These are phyloP conservation scores for Rhyacichthys aspro DNA, from an alignment of 2,797 vertebrate species.

Conservation along the genomic window DNA sequence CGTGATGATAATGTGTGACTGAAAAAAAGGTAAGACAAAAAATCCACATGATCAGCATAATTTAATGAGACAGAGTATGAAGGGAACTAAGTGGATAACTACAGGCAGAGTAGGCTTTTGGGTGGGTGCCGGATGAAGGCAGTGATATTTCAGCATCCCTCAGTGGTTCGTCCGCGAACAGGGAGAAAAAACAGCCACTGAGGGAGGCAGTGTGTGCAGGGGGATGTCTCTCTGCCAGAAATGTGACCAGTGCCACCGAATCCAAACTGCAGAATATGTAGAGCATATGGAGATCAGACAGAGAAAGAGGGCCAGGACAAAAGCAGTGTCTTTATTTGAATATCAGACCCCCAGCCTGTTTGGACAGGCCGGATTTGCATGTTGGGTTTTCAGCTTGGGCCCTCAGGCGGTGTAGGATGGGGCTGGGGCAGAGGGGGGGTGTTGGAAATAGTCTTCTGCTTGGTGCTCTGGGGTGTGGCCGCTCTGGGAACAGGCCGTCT, in stretches of 20 bases:
- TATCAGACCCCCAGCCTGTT: constrained; percentile 64
- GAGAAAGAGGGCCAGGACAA: constrained; percentile 40
- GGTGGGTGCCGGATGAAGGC: constrained; percentile 63
- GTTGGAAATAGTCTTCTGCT: constrained; percentile 51
- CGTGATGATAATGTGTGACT: constrained; percentile 28
- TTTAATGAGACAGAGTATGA: constrained; percentile 69
- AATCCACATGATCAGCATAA: constrained; percentile 61
- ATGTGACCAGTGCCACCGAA: constrained; percentile 41
- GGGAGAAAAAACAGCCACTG: constrained; percentile 26
- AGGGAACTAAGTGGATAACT: constrained; percentile 68
- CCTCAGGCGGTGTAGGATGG: constrained; percentile 37
- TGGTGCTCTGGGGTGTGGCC: constrained; percentile 62
- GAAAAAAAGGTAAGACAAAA: constrained; percentile 9
- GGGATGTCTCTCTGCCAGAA: constrained; percentile 27
- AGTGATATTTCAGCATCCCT: constrained; percentile 73
- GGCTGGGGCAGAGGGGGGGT: constrained; percentile 16
- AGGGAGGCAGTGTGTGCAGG: constrained; percentile 23
- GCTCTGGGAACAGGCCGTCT: constrained; percentile 47
- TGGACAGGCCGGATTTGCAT: constrained; percentile 74
- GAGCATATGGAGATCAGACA: constrained; percentile 45
- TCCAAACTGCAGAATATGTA: constrained; percentile 34
- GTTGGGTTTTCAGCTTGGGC: constrained; percentile 60
- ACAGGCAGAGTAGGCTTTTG: constrained; percentile 60
- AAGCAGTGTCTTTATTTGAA: constrained; percentile 65
- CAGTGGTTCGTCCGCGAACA: constrained; percentile 59